phyloP scores from a whole-genome alignment of 1,140 invertebrate genomes.

The Apocrypta bakeri region DNA sequence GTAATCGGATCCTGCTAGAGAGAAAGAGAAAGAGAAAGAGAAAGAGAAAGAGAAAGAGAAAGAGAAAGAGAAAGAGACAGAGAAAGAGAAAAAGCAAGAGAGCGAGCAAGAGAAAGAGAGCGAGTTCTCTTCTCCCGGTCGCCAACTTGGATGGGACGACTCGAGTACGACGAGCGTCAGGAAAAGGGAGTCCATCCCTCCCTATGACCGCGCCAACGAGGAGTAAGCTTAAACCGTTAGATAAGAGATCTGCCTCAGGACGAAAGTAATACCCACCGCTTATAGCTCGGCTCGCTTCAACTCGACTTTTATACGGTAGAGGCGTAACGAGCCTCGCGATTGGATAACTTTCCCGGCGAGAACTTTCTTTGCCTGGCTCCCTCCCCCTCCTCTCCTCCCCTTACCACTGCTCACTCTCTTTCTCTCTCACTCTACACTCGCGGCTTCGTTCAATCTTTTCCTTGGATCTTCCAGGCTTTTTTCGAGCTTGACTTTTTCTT shows the following conservation, averaged over 20 bases:
- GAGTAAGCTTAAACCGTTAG: slow-evolving; percentile 74
- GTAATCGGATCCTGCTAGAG: slow-evolving; percentile 70
- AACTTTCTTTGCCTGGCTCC: slow-evolving; percentile 55
- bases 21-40: slow-evolving; percentile 13
- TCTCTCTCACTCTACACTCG: neutral
- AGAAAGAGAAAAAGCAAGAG: no score
- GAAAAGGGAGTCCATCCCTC: slow-evolving; percentile 38
- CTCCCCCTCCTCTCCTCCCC: slow-evolving; percentile 13
- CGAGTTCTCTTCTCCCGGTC: neutral
- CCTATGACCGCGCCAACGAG: slow-evolving; percentile 46
- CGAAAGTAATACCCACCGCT: slow-evolving; percentile 72
- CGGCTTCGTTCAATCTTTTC: slow-evolving; percentile 37
- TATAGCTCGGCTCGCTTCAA: slow-evolving; percentile 61
- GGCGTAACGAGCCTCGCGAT: slow-evolving; percentile 72
- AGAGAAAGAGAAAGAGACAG: slow-evolving; percentile 7
- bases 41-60: neutral
- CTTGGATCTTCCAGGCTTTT: slow-evolving; percentile 51
- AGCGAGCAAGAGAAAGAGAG: slow-evolving; percentile 8
- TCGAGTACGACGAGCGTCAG: slow-evolving; percentile 24
- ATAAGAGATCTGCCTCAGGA: slow-evolving; percentile 73
- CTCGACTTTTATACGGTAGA: slow-evolving; percentile 70
- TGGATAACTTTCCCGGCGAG: slow-evolving; percentile 72
- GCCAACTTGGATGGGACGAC: slow-evolving; percentile 55
- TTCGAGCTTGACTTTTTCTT: slow-evolving; percentile 29
- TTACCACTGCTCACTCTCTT: neutral